A percentile compares a stretch with the other conserved stretches of the same genome.
Evolutionary conservation across 2,888 invertebrate species (phyloP).

Genomic region (Apocheima hispidaria): DNA sequence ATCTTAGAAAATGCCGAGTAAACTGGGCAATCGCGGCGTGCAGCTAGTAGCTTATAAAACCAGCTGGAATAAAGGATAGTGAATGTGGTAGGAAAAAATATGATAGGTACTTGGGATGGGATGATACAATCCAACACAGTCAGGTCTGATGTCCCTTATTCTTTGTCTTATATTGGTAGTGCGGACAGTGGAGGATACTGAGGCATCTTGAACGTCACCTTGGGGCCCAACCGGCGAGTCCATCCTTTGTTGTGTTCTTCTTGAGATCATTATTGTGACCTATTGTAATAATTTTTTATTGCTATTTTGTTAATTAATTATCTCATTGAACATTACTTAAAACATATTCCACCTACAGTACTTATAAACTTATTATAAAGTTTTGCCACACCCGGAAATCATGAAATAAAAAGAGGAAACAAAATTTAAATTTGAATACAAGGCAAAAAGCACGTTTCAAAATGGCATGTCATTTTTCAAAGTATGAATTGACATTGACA

Average conservation of each 20-base stretch:
- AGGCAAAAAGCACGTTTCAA: not conserved
- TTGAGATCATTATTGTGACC: constrained; percentile 57
- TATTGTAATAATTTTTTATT: constrained; percentile 13
- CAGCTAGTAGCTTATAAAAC: not conserved
- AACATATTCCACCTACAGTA: constrained; percentile 3
- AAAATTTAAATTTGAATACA: not conserved
- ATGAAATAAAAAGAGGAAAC: not conserved
- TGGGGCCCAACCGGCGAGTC: constrained; percentile 50
- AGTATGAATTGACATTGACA: no score
- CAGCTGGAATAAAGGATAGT: constrained; percentile 15
- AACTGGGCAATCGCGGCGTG: not conserved
- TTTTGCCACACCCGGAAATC: not conserved
- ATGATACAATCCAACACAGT: constrained; percentile 65
- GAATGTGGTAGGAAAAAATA: constrained; percentile 13
- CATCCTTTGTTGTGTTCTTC: constrained; percentile 51
- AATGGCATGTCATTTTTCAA: not conserved
- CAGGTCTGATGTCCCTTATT: constrained; percentile 60
- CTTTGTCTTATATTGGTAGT: constrained; percentile 61
- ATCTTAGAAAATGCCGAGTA: no score
- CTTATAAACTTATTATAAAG: not conserved
- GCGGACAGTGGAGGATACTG: constrained; percentile 72
- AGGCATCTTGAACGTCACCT: constrained; percentile 79
- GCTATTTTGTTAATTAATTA: not conserved
- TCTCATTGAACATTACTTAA: not conserved
- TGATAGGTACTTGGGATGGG: constrained; percentile 70